Evolutionary conservation across 1,140 invertebrate genomes (phyloP).

Genomic region (Grapholita molesta): DNA sequence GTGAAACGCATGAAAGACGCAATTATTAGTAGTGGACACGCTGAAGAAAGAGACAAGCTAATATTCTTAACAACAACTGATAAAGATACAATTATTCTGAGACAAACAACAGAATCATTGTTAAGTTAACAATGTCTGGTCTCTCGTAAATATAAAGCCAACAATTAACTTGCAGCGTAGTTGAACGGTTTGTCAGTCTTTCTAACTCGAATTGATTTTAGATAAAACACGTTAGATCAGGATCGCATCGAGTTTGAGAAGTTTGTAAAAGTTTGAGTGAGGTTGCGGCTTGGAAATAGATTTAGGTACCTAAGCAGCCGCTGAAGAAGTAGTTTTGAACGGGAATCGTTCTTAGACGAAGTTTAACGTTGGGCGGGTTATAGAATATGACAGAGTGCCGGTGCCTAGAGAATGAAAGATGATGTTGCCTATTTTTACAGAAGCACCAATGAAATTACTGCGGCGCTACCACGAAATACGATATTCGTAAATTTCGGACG

Average conservation of each 20-base stretch:
- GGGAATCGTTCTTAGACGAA: conserved; percentile 55
- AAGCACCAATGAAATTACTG: too few species aligned
- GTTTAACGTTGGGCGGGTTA: conserved; percentile 37
- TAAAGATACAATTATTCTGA: too few species aligned
- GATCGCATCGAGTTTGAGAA: conserved; percentile 48
- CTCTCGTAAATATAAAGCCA: neutral
- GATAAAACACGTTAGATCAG: conserved; percentile 33
- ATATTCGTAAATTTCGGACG: too few species aligned
- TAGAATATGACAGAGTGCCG: conserved; percentile 37
- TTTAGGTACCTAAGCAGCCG: conserved; percentile 43
- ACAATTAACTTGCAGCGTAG: neutral
- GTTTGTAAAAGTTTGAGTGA: conserved; percentile 49
- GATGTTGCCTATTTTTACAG: too few species aligned
- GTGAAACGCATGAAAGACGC: too few species aligned
- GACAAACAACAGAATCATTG: too few species aligned
- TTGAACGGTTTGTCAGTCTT: conserved; percentile 29
- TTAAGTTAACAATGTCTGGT: too few species aligned
- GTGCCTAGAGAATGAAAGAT: neutral
- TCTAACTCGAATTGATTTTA: conserved; percentile 58
- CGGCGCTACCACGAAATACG: too few species aligned
- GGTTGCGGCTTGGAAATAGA: conserved; percentile 56
- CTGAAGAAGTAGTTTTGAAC: conserved; percentile 53
- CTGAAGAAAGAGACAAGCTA: too few species aligned
- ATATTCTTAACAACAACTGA: too few species aligned
- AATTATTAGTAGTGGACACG: too few species aligned